Base-by-base conservation (phyloP, 2,888 invertebrate species). In the Ochropacha duplaris region DNA sequence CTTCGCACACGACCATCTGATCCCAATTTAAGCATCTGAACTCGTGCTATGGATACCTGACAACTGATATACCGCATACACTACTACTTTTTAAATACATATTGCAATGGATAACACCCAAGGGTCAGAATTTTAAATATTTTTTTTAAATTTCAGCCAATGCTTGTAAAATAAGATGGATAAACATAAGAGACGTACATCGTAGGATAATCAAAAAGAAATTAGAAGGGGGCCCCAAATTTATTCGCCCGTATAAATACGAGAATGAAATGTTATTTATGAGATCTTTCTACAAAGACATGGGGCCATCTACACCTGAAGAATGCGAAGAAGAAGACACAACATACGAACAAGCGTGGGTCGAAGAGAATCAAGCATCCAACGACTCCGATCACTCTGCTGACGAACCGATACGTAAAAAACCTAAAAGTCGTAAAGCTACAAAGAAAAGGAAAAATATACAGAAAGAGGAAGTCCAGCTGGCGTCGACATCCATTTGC, bases 121-220 rank as follows among this genome's bases (percentile, higher is more conserved):
- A n/a, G n/a, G n/a, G n/a, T n/a, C n/a, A n/a, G n/a, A n/a, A n/a
- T 31, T 12, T 2, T 1, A 44, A 9, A 19, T 2, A 44, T 9
- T 8, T 2, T 9, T 44, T 19, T n/a, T 6, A n/a, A n/a, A 44
- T 86, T 82, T 26, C 74, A 92, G 92, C 90, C 39, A 79, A 79
- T 0, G 89, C 88, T 54, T 92, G 92, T 63, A 92, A 92, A 81
- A 74, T 86, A 1, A 76, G 92, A 65, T 92, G 92, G 92, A 84
- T 92, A 44, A 89, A 92, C 61, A 92, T 92, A 68, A 77, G 92
- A 59, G 92, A 92, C 39, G 92, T 91, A 0, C 85, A 91, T 64
- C 73, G 92, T 50, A 68, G 92, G 8, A 88, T 90, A 34, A 64
- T 91, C 36, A 81, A 82, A 28, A 87, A 87, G 61, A 78, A 71